phyloP scores from a whole-genome alignment of 2,113 vertebrate genomes.

The Notechis scutatus region DNA sequence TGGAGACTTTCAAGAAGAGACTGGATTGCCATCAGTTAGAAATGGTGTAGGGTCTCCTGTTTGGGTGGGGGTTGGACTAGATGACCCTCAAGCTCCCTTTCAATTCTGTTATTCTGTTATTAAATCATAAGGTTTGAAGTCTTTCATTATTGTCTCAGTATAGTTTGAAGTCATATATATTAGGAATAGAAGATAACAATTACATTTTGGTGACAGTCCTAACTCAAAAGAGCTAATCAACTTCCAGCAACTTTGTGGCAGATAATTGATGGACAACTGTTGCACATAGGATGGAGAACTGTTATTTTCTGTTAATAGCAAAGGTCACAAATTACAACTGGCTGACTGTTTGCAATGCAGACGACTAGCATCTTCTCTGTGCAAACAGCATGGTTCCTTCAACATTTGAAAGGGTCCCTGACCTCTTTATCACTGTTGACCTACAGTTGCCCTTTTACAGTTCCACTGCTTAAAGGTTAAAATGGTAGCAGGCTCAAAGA shows the following conservation, averaged over 20 bases:
- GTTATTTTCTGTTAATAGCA: not conserved
- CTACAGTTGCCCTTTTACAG: not conserved
- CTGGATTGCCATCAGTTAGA: too few species aligned
- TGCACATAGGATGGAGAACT: not conserved
- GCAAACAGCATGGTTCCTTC: not conserved
- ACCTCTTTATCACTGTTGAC: not conserved
- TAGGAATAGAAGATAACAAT: not conserved
- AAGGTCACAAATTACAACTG: not conserved
- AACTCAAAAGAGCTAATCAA: not conserved
- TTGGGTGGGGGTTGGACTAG: too few species aligned
- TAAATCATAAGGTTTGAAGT: not conserved
- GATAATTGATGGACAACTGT: too few species aligned
- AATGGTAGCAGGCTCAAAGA: not conserved
- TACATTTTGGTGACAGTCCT: not conserved
- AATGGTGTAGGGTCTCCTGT: too few species aligned
- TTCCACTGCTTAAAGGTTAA: conserved; percentile 7
- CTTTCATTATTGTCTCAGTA: not conserved
- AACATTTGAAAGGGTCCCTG: not conserved
- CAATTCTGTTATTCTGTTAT: not conserved
- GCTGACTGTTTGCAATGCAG: not conserved
- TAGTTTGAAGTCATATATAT: not conserved
- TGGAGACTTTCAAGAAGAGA: too few species aligned
- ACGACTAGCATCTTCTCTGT: not conserved
- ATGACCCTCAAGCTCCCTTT: too few species aligned
- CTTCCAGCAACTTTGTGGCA: not conserved